phyloP scores from a whole-genome alignment of 2,888 invertebrate genomes.

The Spisula solida region DNA sequence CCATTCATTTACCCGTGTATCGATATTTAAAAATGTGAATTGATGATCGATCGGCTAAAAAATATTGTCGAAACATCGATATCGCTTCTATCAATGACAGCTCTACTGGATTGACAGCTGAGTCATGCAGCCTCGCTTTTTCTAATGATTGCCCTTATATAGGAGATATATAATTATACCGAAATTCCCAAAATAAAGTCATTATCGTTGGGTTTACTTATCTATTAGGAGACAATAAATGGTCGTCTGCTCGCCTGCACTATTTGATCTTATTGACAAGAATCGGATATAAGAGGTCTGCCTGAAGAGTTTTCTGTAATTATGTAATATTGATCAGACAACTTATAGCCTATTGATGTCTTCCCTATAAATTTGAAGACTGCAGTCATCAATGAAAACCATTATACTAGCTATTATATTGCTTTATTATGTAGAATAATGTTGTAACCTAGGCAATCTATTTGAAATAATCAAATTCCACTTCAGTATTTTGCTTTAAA shows the following conservation, averaged over 20 bases:
- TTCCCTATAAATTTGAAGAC: not conserved
- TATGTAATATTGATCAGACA: slow-evolving; percentile 8
- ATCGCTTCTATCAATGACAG: too few species aligned
- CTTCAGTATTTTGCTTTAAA: not conserved
- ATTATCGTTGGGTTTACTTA: not conserved
- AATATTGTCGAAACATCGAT: too few species aligned
- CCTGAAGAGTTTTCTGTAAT: not conserved
- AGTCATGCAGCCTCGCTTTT: too few species aligned
- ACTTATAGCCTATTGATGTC: not conserved
- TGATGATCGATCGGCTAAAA: too few species aligned
- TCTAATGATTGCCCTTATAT: too few species aligned
- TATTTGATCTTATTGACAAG: slow-evolving; percentile 6
- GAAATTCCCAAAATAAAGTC: not conserved
- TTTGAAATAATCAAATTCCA: slow-evolving; percentile 12
- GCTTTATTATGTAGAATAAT: not conserved
- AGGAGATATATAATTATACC: too few species aligned
- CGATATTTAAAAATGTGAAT: too few species aligned
- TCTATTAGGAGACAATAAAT: not conserved
- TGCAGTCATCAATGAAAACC: not conserved
- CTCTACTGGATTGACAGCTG: too few species aligned
- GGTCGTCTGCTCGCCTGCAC: not conserved
- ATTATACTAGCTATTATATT: not conserved
- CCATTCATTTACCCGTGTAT: too few species aligned
- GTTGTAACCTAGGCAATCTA: not conserved
- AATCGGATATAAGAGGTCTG: not conserved